These are phyloP conservation scores for Rhinolophus sinicus DNA, from an alignment of 2,113 vertebrate genomes.

Conservation along the genomic window DNA sequence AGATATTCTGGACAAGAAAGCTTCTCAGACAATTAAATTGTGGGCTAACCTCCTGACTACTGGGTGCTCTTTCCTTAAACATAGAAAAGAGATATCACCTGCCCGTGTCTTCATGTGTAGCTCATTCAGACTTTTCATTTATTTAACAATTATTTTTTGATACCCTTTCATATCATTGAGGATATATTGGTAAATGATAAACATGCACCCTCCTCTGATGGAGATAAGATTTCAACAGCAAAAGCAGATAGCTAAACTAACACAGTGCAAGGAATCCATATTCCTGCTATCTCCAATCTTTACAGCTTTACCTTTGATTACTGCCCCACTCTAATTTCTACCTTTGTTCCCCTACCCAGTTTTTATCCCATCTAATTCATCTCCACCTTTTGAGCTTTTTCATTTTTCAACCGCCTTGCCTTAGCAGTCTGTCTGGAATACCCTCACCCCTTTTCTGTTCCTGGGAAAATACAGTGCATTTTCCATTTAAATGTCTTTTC, in stretches of 20 bases:
- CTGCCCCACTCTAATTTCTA: not conserved
- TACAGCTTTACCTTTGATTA: not conserved
- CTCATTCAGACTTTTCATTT: not conserved
- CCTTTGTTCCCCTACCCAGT: not conserved
- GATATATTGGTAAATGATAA: not conserved
- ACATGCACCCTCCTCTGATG: not conserved
- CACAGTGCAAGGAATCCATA: not conserved
- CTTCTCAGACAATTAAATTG: not conserved
- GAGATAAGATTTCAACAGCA: not conserved
- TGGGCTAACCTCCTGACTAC: not conserved
- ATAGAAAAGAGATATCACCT: not conserved
- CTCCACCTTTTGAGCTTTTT: not conserved
- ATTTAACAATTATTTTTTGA: not conserved
- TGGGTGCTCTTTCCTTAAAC: not conserved
- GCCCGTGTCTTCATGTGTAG: not conserved
- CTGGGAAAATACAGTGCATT: not conserved
- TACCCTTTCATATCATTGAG: not conserved
- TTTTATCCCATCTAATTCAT: not conserved
- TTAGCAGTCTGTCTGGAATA: not conserved
- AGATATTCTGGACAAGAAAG: not conserved
- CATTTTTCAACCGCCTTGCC: not conserved
- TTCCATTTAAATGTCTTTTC: not conserved
- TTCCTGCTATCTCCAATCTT: not conserved
- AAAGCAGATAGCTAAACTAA: not conserved
- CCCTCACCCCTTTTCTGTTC: not conserved